These are phyloP conservation scores for Choloepus didactylus DNA, from an alignment of 2,797 vertebrate genomes.

Conservation along the genomic window DNA sequence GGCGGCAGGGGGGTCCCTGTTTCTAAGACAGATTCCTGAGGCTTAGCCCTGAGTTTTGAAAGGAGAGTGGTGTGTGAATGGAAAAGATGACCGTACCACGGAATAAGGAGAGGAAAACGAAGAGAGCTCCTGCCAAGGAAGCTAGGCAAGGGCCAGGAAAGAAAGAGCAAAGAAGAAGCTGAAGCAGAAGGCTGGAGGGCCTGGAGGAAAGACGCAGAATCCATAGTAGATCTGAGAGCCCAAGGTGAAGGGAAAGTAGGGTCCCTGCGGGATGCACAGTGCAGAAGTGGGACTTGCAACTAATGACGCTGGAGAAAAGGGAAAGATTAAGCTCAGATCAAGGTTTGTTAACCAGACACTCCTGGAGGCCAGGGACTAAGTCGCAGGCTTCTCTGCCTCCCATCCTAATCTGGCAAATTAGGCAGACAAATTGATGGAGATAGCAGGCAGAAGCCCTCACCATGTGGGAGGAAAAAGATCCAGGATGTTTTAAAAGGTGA, in stretches of 20 bases:
- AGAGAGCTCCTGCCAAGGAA: background rate
- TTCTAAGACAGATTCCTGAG: background rate
- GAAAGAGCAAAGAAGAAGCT: background rate
- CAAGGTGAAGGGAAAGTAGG: background rate
- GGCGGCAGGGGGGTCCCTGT: background rate
- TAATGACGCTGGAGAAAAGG: background rate
- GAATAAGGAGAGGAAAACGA: background rate
- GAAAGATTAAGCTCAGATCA: background rate
- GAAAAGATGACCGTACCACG: background rate
- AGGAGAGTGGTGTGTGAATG: background rate
- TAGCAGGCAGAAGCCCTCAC: background rate
- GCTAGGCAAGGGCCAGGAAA: background rate
- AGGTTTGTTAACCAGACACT: background rate
- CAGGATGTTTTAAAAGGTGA: background rate
- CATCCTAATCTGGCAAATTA: background rate
- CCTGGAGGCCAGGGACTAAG: background rate
- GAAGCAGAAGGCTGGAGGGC: background rate
- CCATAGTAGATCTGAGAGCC: background rate
- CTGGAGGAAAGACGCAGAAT: background rate
- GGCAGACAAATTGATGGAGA: background rate
- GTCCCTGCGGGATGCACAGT: background rate
- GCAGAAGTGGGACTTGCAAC: background rate
- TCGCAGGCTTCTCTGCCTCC: background rate
- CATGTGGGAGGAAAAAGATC: background rate
- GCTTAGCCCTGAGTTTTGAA: background rate